A percentile compares a stretch with the other conserved stretches of the same genome.
phyloP scores from a whole-genome alignment of 2,797 vertebrate species.

The Lophius americanus region DNA sequence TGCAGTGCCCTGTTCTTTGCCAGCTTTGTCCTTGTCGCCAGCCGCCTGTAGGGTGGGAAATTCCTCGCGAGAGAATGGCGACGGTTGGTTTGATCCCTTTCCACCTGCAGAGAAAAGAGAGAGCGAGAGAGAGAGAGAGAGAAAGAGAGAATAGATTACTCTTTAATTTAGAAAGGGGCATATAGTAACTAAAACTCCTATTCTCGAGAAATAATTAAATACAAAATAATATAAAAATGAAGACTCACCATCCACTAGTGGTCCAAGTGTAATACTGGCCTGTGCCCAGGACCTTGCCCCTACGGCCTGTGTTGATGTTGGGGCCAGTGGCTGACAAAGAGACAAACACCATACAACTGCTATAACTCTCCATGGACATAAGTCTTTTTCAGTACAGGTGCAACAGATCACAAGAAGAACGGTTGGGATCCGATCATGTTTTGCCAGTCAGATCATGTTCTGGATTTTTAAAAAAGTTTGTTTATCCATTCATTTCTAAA shows the following conservation, averaged over 20 bases:
- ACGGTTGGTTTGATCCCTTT: constrained; percentile 97
- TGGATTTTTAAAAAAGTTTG: too few relatives aligned
- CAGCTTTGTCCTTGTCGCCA: constrained; percentile 97
- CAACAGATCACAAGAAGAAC: too few relatives aligned
- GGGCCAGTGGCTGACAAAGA: constrained; percentile 79
- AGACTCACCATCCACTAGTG: constrained; percentile 92
- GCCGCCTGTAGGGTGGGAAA: constrained; percentile 99
- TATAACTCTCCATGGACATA: not conserved
- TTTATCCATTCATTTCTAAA: too few relatives aligned
- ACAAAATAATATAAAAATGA: not conserved
- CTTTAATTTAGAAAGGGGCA: not conserved
- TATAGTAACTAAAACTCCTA: not conserved
- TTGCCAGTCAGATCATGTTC: too few relatives aligned
- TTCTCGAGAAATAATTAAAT: not conserved
- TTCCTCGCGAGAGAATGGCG: constrained; percentile 99
- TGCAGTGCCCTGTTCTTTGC: constrained; percentile 95
- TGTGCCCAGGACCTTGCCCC: constrained; percentile 97
- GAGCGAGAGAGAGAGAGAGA: not conserved
- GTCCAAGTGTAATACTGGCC: constrained; percentile 94
- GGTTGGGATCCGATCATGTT: too few relatives aligned
- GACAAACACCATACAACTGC: not conserved
- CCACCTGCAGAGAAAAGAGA: constrained; percentile 81
- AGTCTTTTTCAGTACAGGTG: not conserved
- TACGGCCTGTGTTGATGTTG: constrained; percentile 87
- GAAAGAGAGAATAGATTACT: not conserved